Conservation (phyloP, 2,113 vertebrate species). For the Atherinomorus stipes region DNA sequence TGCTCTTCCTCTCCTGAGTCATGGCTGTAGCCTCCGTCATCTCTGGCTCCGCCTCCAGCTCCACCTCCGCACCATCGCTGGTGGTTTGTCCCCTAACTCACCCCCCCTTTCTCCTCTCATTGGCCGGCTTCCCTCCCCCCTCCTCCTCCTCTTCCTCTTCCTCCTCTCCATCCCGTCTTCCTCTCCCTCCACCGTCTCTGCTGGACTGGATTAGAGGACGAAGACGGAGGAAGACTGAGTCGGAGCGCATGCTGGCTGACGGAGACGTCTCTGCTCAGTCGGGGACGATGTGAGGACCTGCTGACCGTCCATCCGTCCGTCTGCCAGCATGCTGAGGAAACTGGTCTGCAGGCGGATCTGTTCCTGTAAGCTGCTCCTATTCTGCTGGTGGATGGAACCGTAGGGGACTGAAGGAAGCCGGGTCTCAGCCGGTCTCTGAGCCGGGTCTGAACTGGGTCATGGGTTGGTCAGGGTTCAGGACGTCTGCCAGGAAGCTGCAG, state of each 20-base stretch:
- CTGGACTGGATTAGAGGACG: conserved; percentile 26
- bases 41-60: conserved; percentile 34
- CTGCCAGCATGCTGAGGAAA: conserved; percentile 85
- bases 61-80: background rate
- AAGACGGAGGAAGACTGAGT: conserved; percentile 22
- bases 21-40: conserved; percentile 15
- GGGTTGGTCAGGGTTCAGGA: too few relatives aligned
- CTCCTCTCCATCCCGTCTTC: conserved; percentile 15
- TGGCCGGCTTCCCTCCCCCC: background rate
- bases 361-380: conserved; percentile 82
- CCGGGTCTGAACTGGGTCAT: too few relatives aligned
- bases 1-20: conserved; percentile 49
- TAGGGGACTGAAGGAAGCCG: too few relatives aligned
- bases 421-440: too few relatives aligned
- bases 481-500: too few relatives aligned
- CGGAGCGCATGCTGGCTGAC: conserved; percentile 32
- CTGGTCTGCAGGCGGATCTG: conserved; percentile 89
- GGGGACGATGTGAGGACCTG: conserved; percentile 38
- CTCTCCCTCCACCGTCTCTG: conserved; percentile 30
- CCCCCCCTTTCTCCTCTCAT: conserved; percentile 28
- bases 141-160: background rate
- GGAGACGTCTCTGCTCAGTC: conserved; percentile 5
- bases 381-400: conserved; percentile 1
- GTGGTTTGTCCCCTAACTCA: conserved; percentile 1
- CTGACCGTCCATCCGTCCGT: conserved; percentile 23